A percentile compares a stretch with the other conserved stretches of the same genome.
Evolutionary conservation across 2,888 invertebrate genomes (phyloP).

Genomic region (Sinhomidia bicolor): DNA sequence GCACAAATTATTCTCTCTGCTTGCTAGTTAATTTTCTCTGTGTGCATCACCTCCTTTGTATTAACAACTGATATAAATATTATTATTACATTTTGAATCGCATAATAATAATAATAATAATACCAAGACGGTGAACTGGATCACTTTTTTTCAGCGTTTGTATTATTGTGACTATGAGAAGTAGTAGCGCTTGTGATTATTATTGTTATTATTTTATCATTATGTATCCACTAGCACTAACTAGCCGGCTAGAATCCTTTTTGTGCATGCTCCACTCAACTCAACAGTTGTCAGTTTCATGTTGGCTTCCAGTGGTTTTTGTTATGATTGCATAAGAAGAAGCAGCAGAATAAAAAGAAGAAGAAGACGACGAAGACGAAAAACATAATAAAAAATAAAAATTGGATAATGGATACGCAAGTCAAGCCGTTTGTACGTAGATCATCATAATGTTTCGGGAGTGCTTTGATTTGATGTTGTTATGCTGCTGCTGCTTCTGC

Average conservation of each 20-base stretch:
- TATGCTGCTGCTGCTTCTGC: slow-evolving; percentile 7
- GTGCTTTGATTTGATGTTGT: background rate
- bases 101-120: background rate
- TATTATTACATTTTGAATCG: background rate
- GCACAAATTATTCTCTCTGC: slow-evolving; percentile 20
- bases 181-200: background rate
- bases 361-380: no score
- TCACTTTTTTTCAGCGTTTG: background rate
- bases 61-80: background rate
- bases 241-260: background rate
- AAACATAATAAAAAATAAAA: background rate
- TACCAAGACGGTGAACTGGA: background rate
- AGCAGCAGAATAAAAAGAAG: no score
- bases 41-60: background rate
- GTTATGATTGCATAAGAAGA: slow-evolving; percentile 63
- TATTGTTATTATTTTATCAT: background rate
- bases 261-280: slow-evolving; percentile 4
- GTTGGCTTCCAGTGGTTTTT: slow-evolving; percentile 70
- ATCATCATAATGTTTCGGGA: background rate
- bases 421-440: background rate
- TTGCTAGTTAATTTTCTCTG: slow-evolving; percentile 14
- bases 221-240: background rate
- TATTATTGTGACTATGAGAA: background rate
- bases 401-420: background rate
- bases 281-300: slow-evolving; percentile 71